These are phyloP conservation scores for Deilephila porcellus DNA, from an alignment of 2,888 invertebrate genomes.

Conservation along the genomic window DNA sequence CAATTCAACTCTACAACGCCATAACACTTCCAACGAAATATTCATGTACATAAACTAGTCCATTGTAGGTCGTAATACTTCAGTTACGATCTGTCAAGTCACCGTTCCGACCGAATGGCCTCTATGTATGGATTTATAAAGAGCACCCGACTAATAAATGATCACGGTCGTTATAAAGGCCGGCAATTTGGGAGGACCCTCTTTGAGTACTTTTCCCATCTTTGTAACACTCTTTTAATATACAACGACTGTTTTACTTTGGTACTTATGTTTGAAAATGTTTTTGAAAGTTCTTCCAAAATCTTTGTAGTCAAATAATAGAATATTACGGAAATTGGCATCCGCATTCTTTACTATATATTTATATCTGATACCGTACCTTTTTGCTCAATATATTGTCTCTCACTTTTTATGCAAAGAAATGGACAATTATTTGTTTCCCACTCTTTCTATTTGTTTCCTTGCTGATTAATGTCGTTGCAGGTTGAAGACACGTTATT, in stretches of 20 bases:
- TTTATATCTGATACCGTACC: too few species aligned
- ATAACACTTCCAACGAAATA: conserved; percentile 5
- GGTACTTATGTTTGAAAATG: neutral
- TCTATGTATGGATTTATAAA: conserved; percentile 45
- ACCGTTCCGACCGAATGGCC: conserved; percentile 32
- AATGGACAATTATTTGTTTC: too few species aligned
- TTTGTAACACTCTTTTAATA: conserved; percentile 5
- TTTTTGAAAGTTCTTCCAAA: neutral
- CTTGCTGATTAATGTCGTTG: too few species aligned
- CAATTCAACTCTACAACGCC: neutral
- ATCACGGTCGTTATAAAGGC: conserved; percentile 53
- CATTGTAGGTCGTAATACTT: conserved; percentile 16
- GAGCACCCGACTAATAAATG: conserved; percentile 47
- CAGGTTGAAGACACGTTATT: too few species aligned
- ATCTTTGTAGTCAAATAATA: neutral
- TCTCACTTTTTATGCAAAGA: too few species aligned
- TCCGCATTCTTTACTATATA: neutral
- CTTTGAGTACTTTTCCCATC: conserved; percentile 26
- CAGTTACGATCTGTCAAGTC: conserved; percentile 32
- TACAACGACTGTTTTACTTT: neutral
- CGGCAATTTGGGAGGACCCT: conserved; percentile 37
- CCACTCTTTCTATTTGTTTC: too few species aligned
- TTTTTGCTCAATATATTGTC: too few species aligned
- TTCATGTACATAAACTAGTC: conserved; percentile 8
- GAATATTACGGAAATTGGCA: neutral